Evolutionary conservation across 2,113 vertebrate species (phyloP).

Genomic region (Oxyura jamaicensis): DNA sequence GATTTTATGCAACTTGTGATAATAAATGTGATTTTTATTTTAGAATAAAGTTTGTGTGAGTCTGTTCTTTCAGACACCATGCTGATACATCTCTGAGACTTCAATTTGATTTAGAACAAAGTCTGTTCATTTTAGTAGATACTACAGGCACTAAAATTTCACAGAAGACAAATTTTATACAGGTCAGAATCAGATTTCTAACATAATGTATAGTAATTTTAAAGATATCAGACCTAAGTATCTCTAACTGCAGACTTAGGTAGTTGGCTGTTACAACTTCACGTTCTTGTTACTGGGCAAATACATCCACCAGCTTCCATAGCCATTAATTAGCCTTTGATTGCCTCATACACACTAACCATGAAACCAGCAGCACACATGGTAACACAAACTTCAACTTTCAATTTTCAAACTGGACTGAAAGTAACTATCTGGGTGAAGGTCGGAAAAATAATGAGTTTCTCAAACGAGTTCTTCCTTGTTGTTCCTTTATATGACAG

Average conservation of each 20-base stretch:
- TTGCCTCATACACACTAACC: not conserved
- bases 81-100: not conserved
- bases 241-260: not conserved
- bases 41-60: constrained; percentile 73
- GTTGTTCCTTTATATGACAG: not conserved
- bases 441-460: not conserved
- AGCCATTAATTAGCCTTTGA: not conserved
- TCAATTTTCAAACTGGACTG: not conserved
- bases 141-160: not conserved
- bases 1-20: constrained; percentile 84
- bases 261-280: not conserved
- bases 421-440: not conserved
- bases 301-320: not conserved
- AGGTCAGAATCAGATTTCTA: not conserved
- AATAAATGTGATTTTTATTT: constrained; percentile 85
- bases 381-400: not conserved
- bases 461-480: not conserved
- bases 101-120: not conserved
- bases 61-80: constrained; percentile 5
- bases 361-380: not conserved
- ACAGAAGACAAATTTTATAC: not conserved
- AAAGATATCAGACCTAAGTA: not conserved
- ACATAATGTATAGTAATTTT: not conserved
- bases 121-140: not conserved
- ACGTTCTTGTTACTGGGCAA: not conserved